Evolutionary conservation across 1,140 invertebrate genomes (phyloP).

Genomic region (Argopecten irradians): DNA sequence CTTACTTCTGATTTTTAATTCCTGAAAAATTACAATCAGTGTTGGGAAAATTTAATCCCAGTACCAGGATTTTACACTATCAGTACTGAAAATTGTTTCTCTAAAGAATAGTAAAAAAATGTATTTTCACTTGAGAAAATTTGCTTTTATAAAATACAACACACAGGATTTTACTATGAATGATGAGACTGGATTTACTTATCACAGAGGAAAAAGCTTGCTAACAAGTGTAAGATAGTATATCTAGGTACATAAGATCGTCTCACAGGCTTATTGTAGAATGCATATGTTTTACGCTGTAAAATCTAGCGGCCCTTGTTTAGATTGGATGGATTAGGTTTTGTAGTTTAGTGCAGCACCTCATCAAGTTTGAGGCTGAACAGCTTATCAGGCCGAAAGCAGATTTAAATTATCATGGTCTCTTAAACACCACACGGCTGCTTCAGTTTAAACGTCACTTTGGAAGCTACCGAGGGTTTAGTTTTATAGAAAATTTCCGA

Average conservation of each 20-base stretch:
- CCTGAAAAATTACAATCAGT: too few relatives aligned
- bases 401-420: not conserved
- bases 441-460: not conserved
- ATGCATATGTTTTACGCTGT: not conserved
- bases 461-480: not conserved
- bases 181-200: not conserved
- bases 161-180: not conserved
- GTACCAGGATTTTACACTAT: too few relatives aligned
- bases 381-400: not conserved
- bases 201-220: conserved; percentile 1
- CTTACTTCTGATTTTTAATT: too few relatives aligned
- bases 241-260: not conserved
- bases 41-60: too few relatives aligned
- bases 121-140: too few relatives aligned
- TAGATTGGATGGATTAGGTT: not conserved
- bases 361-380: not conserved
- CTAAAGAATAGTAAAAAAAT: too few relatives aligned
- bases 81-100: too few relatives aligned
- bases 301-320: not conserved
- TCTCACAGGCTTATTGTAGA: not conserved
- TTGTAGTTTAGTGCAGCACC: not conserved
- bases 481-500: not conserved
- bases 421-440: not conserved
- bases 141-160: too few relatives aligned
- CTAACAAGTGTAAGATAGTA: not conserved